Conservation (phyloP, 2,888 invertebrate genomes). For the Dendrolimus pini region DNA sequence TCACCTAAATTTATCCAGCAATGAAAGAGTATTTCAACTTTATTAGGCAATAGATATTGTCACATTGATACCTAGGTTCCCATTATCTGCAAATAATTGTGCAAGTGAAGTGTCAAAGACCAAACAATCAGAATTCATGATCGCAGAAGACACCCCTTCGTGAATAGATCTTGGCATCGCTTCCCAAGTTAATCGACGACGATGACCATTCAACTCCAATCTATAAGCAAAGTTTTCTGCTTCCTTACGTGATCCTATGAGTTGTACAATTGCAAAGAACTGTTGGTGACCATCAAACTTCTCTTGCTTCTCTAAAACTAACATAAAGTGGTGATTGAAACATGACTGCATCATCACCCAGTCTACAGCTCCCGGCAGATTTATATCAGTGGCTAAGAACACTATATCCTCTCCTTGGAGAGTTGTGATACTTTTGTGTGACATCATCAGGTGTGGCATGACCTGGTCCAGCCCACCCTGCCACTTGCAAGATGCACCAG, state of each 20-base stretch:
- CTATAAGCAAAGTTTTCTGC: constrained; percentile 99
- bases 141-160: constrained; percentile 98
- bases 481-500: constrained; percentile 99
- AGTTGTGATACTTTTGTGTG: constrained; percentile 98
- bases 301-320: constrained; percentile 98
- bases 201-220: constrained; percentile 96
- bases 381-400: constrained; percentile 99
- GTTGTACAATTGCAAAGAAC: constrained; percentile 98
- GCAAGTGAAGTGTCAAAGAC: constrained; percentile 99
- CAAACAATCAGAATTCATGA: constrained; percentile 98
- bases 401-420: constrained; percentile 99
- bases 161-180: constrained; percentile 99
- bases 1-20: background rate
- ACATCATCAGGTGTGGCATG: constrained; percentile 98
- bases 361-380: constrained; percentile 98
- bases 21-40: constrained; percentile 9
- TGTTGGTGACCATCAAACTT: constrained; percentile 98
- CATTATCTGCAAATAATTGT: constrained; percentile 98
- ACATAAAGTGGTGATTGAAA: constrained; percentile 99
- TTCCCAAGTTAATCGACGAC: constrained; percentile 98
- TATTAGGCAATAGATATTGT: constrained; percentile 94
- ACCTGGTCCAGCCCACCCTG: constrained; percentile 98
- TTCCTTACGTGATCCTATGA: constrained; percentile 98
- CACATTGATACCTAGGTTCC: constrained; percentile 99
- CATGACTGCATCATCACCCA: constrained; percentile 99